Evolutionary conservation across 2,797 vertebrate genomes (phyloP).

Genomic region (Natrix natrix): DNA sequence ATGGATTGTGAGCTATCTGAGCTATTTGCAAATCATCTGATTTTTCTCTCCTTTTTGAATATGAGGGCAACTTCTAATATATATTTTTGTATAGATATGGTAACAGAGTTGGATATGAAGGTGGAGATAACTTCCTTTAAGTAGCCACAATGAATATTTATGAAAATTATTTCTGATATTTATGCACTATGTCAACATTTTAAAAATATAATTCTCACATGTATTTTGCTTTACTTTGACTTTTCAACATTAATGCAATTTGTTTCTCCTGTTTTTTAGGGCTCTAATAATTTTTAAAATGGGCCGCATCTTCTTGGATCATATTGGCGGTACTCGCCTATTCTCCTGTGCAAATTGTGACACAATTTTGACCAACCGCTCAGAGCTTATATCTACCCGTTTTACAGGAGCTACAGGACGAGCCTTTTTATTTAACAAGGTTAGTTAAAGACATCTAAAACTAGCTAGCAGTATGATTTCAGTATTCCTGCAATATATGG

Average conservation of each 20-base stretch:
- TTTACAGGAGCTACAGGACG: conserved; percentile 96
- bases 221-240: not conserved
- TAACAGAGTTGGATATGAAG: not conserved
- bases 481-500: not conserved
- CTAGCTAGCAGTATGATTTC: not conserved
- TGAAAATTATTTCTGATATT: not conserved
- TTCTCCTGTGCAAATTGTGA: conserved; percentile 99
- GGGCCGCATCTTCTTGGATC: conserved; percentile 98
- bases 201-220: not conserved
- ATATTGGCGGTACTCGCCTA: conserved; percentile 95
- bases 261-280: conserved; percentile 60
- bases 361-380: conserved; percentile 95
- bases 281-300: conserved; percentile 69
- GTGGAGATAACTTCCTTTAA: not conserved
- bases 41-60: not conserved
- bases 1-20: not conserved
- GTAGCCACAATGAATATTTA: not conserved
- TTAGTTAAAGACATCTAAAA: conserved; percentile 53
- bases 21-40: not conserved
- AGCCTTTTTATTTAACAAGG: conserved; percentile 99
- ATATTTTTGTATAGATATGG: too few species aligned
- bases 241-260: not conserved
- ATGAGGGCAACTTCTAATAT: not conserved
- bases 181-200: not conserved
- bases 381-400: conserved; percentile 96